These are phyloP conservation scores for Pipistrellus kuhlii DNA, from an alignment of 2,797 vertebrate genomes.

Conservation along the genomic window DNA sequence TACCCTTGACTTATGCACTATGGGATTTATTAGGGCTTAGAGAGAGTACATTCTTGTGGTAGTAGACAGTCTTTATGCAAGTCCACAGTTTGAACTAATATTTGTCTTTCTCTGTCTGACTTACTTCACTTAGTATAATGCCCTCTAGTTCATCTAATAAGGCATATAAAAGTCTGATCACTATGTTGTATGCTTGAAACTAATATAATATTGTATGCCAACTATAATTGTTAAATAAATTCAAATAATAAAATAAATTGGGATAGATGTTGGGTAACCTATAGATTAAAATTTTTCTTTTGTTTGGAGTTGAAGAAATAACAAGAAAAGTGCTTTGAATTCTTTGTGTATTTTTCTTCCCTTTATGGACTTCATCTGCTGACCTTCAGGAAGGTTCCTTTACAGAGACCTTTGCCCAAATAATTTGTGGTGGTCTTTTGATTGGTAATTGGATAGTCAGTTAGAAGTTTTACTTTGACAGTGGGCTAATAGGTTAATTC, in stretches of 20 bases:
- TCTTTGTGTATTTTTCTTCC: background rate
- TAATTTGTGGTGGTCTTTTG: background rate
- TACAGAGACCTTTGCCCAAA: background rate
- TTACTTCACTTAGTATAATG: background rate
- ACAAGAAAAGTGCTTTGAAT: background rate
- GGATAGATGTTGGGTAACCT: background rate
- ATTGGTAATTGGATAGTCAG: constrained; percentile 16
- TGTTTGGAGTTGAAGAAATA: background rate
- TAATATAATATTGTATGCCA: background rate
- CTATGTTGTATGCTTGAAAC: background rate
- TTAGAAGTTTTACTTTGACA: constrained; percentile 66
- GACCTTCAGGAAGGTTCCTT: background rate
- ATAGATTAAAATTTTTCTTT: background rate
- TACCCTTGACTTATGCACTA: background rate
- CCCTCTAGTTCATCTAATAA: background rate
- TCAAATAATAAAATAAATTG: background rate
- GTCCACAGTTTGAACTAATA: background rate
- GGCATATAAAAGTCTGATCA: background rate
- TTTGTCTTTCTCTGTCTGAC: background rate
- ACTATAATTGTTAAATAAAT: background rate
- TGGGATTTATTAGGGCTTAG: background rate
- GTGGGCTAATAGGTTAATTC: constrained; percentile 62
- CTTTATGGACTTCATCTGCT: background rate
- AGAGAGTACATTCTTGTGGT: background rate
- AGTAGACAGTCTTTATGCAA: background rate